Evolutionary conservation across 1,140 invertebrate genomes (phyloP), one percentile per base, ranked within the genome.

Genomic region (Dinoponera quadriceps): DNA sequence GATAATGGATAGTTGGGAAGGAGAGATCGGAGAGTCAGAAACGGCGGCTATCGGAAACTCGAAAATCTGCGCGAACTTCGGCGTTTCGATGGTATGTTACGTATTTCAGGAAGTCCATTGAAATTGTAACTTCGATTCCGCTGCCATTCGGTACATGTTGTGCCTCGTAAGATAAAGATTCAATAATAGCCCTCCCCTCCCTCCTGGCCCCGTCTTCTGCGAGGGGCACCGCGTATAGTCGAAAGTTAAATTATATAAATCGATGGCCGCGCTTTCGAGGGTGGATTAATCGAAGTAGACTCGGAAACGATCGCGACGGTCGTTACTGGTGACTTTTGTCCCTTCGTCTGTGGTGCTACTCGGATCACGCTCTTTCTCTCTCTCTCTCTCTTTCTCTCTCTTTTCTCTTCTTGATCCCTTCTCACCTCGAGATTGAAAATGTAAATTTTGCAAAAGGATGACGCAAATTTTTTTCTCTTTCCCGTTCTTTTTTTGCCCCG

Each of bases 1-100:
- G 54, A 69, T 80, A 80, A 80, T 80, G 54, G 51, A 80, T 71
- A 80, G 75, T 80, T 48, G 51, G 25, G 65, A 80, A 71, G 51
- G 65, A 69, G 75, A 71, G 57, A 80, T 80, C 51, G 14, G 38
- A 44, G 38, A 80, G 49, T 80, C 65, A 80, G 75, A 48, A 71
- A 59, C 57, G 75, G 38, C 55, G 20, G 18, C 33, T 44, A 68
- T 55, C 44, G 29, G 75, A 44, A 80, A 59, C 33, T 48, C 65
- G 44, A 71, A 78, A 80, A 69, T 78, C 49, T 78, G 49, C 44
- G 49, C 22, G 14, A 80, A 69, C 51, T 80, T 78, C 13, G 27
- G 22, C 65, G 18, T 29, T 71, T 62, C 13, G 49, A 78, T 44
- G 66, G 49, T 57, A 44, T 27, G 51, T 71, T 69, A 44, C 63